Percentiles rank a stretch among this genome's conserved stretches.
These are phyloP conservation scores for Forbesichthys papilliferus DNA, from an alignment of 2,113 vertebrate species.

Conservation along the genomic window DNA sequence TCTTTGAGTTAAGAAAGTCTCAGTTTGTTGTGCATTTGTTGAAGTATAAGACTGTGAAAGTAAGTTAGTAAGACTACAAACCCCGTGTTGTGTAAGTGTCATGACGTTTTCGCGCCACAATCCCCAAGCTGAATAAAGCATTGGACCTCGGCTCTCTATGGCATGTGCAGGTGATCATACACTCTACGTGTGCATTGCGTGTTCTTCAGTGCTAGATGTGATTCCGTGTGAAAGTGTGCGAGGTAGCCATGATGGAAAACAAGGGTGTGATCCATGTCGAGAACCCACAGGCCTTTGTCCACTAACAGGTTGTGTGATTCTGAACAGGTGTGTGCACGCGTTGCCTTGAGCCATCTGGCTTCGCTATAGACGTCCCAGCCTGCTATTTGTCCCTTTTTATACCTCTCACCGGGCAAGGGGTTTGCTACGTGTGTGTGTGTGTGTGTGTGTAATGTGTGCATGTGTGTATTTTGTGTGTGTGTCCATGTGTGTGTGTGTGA, in stretches of 20 bases:
- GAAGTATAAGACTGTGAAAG: no score
- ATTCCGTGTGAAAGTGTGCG: slow-evolving; percentile 46
- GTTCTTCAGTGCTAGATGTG: slow-evolving; percentile 20
- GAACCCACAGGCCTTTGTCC: slow-evolving; percentile 38
- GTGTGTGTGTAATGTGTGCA: slow-evolving; percentile 16
- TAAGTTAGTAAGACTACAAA: no score
- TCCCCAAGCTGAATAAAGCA: no score
- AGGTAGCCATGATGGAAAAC: slow-evolving; percentile 45
- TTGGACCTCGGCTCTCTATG: no score
- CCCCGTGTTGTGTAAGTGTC: no score
- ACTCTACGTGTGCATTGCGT: neutral
- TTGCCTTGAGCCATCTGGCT: slow-evolving; percentile 56
- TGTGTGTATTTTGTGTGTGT: neutral
- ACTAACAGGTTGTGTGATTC: slow-evolving; percentile 56
- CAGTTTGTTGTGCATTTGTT: no score
- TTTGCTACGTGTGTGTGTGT: slow-evolving; percentile 15
- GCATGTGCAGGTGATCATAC: no score
- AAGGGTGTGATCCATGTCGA: slow-evolving; percentile 38
- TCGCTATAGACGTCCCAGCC: slow-evolving; percentile 52
- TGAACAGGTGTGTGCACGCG: slow-evolving; percentile 54
- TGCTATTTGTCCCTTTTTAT: slow-evolving; percentile 56
- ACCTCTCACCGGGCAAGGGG: slow-evolving; percentile 29
- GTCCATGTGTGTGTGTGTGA: no score
- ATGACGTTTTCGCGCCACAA: no score
- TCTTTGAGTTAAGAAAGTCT: no score